Base-by-base conservation (phyloP, 2,888 invertebrate species). In the Platypus cylindrus region DNA sequence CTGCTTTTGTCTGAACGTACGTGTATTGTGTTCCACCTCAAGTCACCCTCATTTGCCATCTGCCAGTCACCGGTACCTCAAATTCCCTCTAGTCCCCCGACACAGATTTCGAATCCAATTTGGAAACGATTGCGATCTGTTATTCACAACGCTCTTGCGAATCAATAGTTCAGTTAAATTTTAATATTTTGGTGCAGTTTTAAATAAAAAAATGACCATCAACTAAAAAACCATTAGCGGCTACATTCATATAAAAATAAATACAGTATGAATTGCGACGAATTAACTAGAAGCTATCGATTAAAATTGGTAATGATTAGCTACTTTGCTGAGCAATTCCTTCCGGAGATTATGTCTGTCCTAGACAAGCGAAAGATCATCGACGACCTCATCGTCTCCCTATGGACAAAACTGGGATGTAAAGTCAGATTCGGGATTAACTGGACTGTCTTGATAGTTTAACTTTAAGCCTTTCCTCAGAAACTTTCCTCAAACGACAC, bases 1-100 rank as follows among this genome's bases (percentile, higher is more conserved):
- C 45, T 28, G 32, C 42, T 57, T 58, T 62, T 62, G 62, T 61
- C 54, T 58, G 53, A 51, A 59, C 60, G 60, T 59, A 60, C 51
- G 58, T 56, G 61, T 56, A 62, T 61, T 61, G 59, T 60, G 51
- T 52, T 50, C 53, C 53, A 60, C 59, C 59, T 61, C 58, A 60
- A 61, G 60, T 59, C 54, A 58, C 59, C 59, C 59, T 58, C 56
- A 55, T 56, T 58, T 58, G 57, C 61, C 62, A 61, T 60, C 60
- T 60, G 60, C 59, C 60, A 59, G 59, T 60, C 57, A 59, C 55
- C 53, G 57, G 55, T 53, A 52, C 51, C 49, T 48, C 43, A 41
- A 36, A 37, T 30, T 20, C 36, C 34, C 32, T 36, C 29, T 27
- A 13, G 46, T 48, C 40, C 45, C 46, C 50, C 52, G 48, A 50